Evolutionary conservation across 64 coral and sea anemone genomes (phyloP).

Genomic region (Stichodactyla mertensii): DNA sequence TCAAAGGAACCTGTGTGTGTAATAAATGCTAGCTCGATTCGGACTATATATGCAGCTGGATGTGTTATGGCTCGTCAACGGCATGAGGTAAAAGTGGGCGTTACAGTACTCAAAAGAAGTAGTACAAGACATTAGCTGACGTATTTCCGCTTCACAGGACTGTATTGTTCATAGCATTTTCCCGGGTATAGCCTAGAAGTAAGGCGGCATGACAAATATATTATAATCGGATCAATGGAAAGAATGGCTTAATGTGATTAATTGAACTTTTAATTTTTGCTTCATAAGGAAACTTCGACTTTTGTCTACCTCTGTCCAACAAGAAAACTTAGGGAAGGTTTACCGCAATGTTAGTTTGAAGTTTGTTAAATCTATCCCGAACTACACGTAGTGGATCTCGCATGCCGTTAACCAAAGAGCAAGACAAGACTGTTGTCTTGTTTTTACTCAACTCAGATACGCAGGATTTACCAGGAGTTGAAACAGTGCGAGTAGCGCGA

Average conservation of each 20-base stretch:
- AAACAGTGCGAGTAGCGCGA: no score
- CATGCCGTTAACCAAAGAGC: no score
- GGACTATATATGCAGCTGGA: neutral
- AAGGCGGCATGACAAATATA: neutral
- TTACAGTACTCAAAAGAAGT: constrained; percentile 2
- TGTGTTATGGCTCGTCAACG: neutral
- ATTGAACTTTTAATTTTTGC: no score
- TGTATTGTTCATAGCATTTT: neutral
- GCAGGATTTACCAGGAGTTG: no score
- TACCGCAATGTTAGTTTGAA: no score
- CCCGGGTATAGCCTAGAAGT: neutral
- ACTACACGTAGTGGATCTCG: no score
- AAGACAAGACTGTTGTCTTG: no score
- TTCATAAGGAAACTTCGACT: no score
- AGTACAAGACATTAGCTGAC: neutral
- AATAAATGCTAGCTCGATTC: neutral
- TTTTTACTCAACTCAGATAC: no score
- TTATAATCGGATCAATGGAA: neutral
- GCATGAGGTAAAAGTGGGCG: neutral
- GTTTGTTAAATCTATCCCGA: no score
- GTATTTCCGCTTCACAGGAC: neutral
- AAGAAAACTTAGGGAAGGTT: no score
- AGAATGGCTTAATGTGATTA: neutral
- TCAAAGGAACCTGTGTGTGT: neutral
- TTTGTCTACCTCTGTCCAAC: no score